Percentiles rank a stretch among this genome's conserved stretches.
Conservation (phyloP, 2,888 invertebrate species). For the Scelioninae gen. 2 region DNA sequence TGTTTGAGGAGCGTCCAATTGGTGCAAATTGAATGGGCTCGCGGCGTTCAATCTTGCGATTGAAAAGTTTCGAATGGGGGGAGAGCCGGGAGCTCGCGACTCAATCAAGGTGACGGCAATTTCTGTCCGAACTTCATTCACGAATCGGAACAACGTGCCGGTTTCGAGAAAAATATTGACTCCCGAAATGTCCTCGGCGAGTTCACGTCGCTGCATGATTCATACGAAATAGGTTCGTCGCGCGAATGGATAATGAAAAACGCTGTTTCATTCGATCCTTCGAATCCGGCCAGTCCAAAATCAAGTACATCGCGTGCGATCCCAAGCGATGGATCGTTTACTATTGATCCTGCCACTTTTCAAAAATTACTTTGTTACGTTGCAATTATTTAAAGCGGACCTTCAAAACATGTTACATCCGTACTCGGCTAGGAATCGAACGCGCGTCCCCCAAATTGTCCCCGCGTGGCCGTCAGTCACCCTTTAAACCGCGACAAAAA, state of each 20-base stretch:
- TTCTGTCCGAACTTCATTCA: conserved; percentile 50
- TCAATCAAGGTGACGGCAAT: conserved; percentile 58
- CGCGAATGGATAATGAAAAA: conserved; percentile 39
- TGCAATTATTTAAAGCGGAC: too few species aligned
- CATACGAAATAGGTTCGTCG: conserved; percentile 25
- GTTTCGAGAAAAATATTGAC: conserved; percentile 37
- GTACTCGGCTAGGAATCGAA: too few species aligned
- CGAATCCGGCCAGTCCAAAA: conserved; percentile 24
- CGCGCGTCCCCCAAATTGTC: too few species aligned
- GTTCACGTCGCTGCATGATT: conserved; percentile 44
- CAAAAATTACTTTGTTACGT: too few species aligned
- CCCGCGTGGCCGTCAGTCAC: too few species aligned
- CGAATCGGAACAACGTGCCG: conserved; percentile 39
- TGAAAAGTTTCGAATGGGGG: conserved; percentile 71
- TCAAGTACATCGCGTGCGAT: conserved; percentile 10
- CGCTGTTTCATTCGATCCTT: conserved; percentile 46
- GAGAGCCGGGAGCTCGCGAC: conserved; percentile 57
- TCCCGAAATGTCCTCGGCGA: conserved; percentile 14
- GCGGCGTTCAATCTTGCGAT: conserved; percentile 69
- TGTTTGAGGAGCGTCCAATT: conserved; percentile 64
- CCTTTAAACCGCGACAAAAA: too few species aligned
- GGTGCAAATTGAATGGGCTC: conserved; percentile 73
- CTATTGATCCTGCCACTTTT: too few species aligned
- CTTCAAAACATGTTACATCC: too few species aligned
- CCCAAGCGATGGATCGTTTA: too few species aligned